Conservation (phyloP, 2,113 vertebrate genomes). For the Pipra filicauda region DNA sequence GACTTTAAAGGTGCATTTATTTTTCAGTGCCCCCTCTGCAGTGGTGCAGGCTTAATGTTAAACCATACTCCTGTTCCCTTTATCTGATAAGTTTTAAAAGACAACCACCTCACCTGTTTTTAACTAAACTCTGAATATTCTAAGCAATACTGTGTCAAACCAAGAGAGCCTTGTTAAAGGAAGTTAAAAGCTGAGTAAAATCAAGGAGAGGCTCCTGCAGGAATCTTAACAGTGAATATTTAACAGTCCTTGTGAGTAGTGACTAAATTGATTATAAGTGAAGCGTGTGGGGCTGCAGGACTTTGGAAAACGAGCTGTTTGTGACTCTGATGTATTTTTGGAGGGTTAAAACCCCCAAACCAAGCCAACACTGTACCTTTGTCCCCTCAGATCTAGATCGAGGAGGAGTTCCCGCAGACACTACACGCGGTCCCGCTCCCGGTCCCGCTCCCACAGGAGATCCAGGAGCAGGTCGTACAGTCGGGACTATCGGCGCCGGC, state of each 20-base stretch:
- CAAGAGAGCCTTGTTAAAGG: not conserved
- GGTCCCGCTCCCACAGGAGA: conserved; percentile 86
- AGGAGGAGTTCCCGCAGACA: conserved; percentile 90
- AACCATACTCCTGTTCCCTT: not conserved
- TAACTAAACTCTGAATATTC: not conserved
- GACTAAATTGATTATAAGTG: not conserved
- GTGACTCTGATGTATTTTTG: not conserved
- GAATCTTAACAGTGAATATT: not conserved
- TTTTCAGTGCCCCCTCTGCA: not conserved
- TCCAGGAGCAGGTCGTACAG: conserved; percentile 92
- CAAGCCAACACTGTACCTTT: not conserved
- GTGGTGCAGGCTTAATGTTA: not conserved
- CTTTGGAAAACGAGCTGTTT: not conserved
- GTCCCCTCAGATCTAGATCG: conserved; percentile 82
- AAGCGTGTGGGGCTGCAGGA: not conserved
- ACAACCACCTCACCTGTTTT: not conserved
- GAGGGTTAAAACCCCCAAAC: not conserved
- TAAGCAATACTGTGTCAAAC: not conserved
- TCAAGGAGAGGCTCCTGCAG: not conserved
- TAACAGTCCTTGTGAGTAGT: not conserved
- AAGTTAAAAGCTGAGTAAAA: not conserved
- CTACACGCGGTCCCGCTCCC: conserved; percentile 88
- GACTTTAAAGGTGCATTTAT: not conserved
- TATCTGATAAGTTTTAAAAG: not conserved
- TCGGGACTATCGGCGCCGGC: conserved; percentile 85